phyloP scores from a whole-genome alignment of 2,888 invertebrate genomes.

The Oscheius sp. region DNA sequence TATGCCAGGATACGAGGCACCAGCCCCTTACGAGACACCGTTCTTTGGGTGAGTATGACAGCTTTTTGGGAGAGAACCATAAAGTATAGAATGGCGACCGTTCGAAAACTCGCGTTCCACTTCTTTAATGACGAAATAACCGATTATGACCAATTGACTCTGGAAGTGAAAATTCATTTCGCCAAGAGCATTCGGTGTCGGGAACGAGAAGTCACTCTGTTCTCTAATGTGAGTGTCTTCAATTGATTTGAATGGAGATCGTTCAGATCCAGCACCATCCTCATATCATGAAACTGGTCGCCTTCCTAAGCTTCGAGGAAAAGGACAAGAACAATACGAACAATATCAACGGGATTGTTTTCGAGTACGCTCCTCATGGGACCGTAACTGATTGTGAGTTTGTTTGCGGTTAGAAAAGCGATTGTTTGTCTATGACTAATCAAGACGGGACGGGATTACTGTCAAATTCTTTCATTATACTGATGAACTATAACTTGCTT shows the following conservation, averaged over 20 bases:
- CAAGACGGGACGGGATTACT: too few species aligned
- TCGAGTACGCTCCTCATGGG: slow-evolving; percentile 4
- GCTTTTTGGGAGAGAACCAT: neutral
- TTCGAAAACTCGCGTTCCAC: neutral
- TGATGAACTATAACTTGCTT: too few species aligned
- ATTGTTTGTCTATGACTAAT: too few species aligned
- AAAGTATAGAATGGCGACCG: neutral
- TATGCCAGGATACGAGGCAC: too few species aligned
- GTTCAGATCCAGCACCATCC: slow-evolving; percentile 11
- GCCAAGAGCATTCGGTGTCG: neutral
- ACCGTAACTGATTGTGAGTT: neutral
- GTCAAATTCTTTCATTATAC: too few species aligned
- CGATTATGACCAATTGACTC: neutral
- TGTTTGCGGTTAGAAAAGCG: neutral
- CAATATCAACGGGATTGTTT: slow-evolving; percentile 5
- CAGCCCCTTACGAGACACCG: neutral
- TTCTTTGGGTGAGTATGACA: neutral
- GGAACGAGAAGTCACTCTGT: neutral
- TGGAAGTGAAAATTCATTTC: neutral
- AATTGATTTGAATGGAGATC: too few species aligned
- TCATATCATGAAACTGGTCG: slow-evolving; percentile 1
- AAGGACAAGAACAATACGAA: neutral
- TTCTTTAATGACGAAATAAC: neutral
- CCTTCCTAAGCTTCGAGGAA: neutral
- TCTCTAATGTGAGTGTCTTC: neutral